Evolutionary conservation across 2,888 invertebrate species (phyloP), one percentile per base, ranked within the genome.

Genomic region (Caenorhabditis angaria): DNA sequence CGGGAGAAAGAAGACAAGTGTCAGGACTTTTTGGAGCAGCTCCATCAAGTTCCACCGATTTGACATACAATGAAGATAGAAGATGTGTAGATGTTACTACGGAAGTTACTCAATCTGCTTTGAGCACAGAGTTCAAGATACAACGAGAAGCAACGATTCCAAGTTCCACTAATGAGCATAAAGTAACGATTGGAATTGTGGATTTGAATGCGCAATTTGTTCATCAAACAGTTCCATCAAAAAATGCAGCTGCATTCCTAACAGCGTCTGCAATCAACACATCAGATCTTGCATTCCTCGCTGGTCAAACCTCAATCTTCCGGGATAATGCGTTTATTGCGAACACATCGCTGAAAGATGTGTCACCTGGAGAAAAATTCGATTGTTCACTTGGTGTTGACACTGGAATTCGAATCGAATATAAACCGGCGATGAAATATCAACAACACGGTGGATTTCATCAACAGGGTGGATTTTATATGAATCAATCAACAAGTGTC

Each of bases 321-420:
- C 64, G 85, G 10, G 77, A 85, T 67, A 81, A 77, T 62, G 71
- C 70, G 28, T 84, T 84, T 65, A 74, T 84, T 6, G 72, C 80
- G n/a, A 84, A 80, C 64, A 88, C 89, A 78, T 77, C 4, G 3
- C 22, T 54, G 10, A 18, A 25, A 4, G 54, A 54, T 24, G 54
- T 27, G 24, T 22, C 24, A 24, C 24, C 24, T 5, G 25, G 25
- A 14, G 24, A 54, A 24, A 25, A 27, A 48, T 62, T 71, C 57
- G 60, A 80, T 61, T 86, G 87, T 65, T 88, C 88, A 3, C 79
- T 89, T 51, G 89, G 89, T 51, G 87, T 88, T 6, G 89, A 89
- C 72, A 84, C 88, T 2, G 83, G 88, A 14, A 83, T 89, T 29
- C 83, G 86, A 64, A 83, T 89, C 4, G 83, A 77, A 18, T 89